Conservation (phyloP, 2,888 invertebrate species). For the Drosophila villosipedis region DNA sequence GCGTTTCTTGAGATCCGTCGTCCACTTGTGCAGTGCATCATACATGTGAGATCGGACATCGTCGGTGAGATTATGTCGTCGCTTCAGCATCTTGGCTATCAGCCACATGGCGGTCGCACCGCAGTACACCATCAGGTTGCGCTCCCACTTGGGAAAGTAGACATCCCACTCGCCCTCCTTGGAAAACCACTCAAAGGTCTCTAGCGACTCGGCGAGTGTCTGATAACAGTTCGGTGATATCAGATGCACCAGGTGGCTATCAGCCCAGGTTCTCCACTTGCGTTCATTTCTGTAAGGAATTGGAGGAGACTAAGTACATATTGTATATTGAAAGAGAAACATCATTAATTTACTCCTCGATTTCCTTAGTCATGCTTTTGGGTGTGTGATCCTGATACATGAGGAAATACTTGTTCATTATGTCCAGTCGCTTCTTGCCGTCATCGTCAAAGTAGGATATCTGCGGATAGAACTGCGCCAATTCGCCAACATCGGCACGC, state of each 20-base stretch:
- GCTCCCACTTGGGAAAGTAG: conserved; percentile 94
- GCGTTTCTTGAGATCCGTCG: conserved; percentile 89
- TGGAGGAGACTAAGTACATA: background rate
- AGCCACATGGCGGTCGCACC: conserved; percentile 98
- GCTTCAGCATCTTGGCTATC: conserved; percentile 94
- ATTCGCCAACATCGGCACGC: conserved; percentile 87
- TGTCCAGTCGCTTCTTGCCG: conserved; percentile 90
- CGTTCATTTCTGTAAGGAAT: conserved; percentile 91
- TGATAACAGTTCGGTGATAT: conserved; percentile 99
- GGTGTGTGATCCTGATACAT: conserved; percentile 90
- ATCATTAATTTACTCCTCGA: conserved; percentile 87
- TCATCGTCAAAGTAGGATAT: conserved; percentile 89
- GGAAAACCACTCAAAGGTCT: conserved; percentile 98
- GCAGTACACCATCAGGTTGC: conserved; percentile 93
- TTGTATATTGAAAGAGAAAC: no score
- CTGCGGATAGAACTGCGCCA: conserved; percentile 91
- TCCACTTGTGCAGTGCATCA: conserved; percentile 94
- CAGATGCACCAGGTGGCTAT: conserved; percentile 94
- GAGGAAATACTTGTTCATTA: conserved; percentile 94
- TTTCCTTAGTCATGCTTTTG: conserved; percentile 86
- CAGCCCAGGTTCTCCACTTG: conserved; percentile 98
- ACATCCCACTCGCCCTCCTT: conserved; percentile 96
- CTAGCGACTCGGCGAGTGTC: conserved; percentile 92
- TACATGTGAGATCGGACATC: conserved; percentile 96
- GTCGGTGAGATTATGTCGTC: conserved; percentile 92